Evolutionary conservation across 2,888 invertebrate species (phyloP), one percentile per base, ranked within the genome.

Genomic region (Eucriotettix oculatus): DNA sequence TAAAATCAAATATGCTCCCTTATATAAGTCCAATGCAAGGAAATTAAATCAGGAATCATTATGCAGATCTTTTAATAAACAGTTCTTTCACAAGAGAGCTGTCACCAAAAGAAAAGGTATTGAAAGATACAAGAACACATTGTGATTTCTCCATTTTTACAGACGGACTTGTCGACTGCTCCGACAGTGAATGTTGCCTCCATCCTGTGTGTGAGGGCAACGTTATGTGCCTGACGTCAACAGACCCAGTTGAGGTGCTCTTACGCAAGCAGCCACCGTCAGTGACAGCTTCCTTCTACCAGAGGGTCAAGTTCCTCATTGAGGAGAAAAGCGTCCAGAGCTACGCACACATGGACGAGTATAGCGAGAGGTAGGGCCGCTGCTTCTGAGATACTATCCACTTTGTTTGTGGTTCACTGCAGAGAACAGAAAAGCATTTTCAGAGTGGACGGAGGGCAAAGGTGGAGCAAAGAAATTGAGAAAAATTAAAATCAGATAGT

Each of bases 111-210:
- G 2, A 7, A 29, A 29, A 29, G 29, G 29, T 7, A 5, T 29
- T 29, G 3, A 29, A 29, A 29, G 29, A 29, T 29, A 29, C 3
- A 29, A 29, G 29, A 29, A 29, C 29, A 29, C 29, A 2, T 29
- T 29, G 2, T 29, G 29, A 29, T 29, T 29, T 29, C 7, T 7
- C 29, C 7, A 7, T 5, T 29, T 29, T 29, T 29, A 5, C 29
- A 98, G 99, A 99, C 81, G 97, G 97, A 67, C 88, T 98, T 84
- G 84, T 86, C 68, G 99, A 99, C 81, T 99, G 99, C 78, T 91
- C 94, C 66, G 99, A 99, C 78, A 94, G 95, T 72, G 98, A 98
- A 76, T 99, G 99, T 77, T 99, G 99, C 75, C 86, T 86, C 66
- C 87, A 88, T 70, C 82, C 86, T 17, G 84, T 85, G 66, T 97